Evolutionary conservation across 64 coral and sea anemone genomes (phyloP), one percentile per base, ranked within the genome.

Genomic region (Cladopsammia gracilis): DNA sequence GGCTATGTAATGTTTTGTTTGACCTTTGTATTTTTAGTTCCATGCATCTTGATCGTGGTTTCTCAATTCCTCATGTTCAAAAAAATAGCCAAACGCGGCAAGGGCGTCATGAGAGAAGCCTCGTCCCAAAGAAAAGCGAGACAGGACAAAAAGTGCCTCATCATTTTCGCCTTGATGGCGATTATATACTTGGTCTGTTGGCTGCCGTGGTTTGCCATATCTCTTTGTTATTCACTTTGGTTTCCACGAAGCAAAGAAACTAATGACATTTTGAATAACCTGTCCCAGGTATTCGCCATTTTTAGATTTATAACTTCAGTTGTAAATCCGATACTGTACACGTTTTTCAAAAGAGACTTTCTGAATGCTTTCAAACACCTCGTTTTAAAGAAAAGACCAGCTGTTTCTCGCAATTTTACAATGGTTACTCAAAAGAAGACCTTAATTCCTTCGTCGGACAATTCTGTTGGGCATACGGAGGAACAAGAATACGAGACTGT

Each of bases 331-430:
- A 23, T 92, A 44, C 68, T 92, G 20, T 92, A 92, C 52, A 92
- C 90, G 6, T 92, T 92, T 78, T 92, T 92, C 22, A 92, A 92
- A 77, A 70, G 79, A 16, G 90, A 92, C 73, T 92, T 92, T 49
- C 82, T 92, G 18, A 7, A 42, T 61, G 90, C 90, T 76, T 73
- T 87, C 43, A 87, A 72, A 68, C 52, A 43, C 10, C 58, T 78
- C 10, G 45, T 89, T 58, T 16, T 82, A 46, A 82, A 22, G 16
- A 61, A n/a, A 46, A 82, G 58, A 62, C 1, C 58, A 10, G 8
- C 18, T 3, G 47, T 18, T 19, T 34, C 34, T 34, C 44, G 19
- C 20, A 45, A 49, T 14, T 10, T 3, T 48, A 49, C 46, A 20
- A 6, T 20, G 3, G 54, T 16, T 42, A 3, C 22, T 18, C 76